phyloP scores from a whole-genome alignment of 2,797 vertebrate species.

The Tenualosa ilisha region DNA sequence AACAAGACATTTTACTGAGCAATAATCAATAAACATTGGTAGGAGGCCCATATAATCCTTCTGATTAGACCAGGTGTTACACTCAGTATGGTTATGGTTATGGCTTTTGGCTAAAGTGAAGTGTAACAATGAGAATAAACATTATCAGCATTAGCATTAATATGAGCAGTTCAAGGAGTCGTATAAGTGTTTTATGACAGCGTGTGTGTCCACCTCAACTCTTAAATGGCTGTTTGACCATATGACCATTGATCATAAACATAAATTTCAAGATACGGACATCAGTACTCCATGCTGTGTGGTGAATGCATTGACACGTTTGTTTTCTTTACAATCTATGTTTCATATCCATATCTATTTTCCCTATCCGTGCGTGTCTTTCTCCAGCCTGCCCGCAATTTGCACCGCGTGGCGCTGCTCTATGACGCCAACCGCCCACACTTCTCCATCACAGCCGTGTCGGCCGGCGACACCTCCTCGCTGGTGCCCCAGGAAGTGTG shows the following conservation, averaged over 20 bases:
- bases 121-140: too few species aligned
- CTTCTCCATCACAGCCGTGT: slow-evolving; percentile 92
- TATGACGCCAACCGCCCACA: slow-evolving; percentile 98
- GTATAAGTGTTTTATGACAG: too few species aligned
- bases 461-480: slow-evolving; percentile 81
- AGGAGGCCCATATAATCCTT: background rate
- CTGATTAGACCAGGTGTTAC: background rate
- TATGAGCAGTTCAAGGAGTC: too few species aligned
- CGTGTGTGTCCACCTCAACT: too few species aligned
- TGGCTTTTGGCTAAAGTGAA: too few species aligned
- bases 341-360: too few species aligned
- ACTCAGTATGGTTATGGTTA: background rate
- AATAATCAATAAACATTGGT: background rate
- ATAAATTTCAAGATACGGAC: too few species aligned
- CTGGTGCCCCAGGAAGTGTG: slow-evolving; percentile 86
- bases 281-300: background rate
- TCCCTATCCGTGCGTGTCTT: background rate
- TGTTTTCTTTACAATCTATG: background rate
- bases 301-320: background rate
- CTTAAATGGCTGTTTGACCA: too few species aligned
- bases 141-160: too few species aligned
- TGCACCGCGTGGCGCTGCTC: slow-evolving; percentile 92
- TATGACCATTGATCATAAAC: too few species aligned
- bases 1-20: background rate
- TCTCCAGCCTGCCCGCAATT: slow-evolving; percentile 86